Evolutionary conservation across 2,797 vertebrate genomes (phyloP), one percentile per base, ranked within the genome.

Genomic region (Hippoglossus hippoglossus): DNA sequence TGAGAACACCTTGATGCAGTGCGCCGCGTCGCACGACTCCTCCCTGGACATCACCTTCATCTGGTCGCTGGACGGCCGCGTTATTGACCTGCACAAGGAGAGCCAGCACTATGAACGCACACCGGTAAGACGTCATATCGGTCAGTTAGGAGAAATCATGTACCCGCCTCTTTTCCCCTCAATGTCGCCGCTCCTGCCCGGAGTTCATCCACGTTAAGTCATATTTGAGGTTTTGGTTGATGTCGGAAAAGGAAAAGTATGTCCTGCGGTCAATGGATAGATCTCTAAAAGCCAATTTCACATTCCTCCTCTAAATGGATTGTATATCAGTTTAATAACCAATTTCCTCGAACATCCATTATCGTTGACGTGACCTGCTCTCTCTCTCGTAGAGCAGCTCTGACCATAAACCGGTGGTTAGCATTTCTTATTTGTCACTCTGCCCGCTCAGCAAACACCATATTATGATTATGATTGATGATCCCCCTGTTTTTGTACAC

Each of bases 31-130:
- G 62, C 96, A 97, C 52, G 98, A 99, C 87, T 73, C 92, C 4
- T 89, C 91, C 10, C 90, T 99, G 79, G 98, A 99, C 88, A 95
- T 99, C 87, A 96, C 97, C 13, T 99, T 98, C 84, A 94, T 97
- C 81, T 99, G 98, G 98, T 95, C 96, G 71, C 93, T 98, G 73
- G 96, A 98, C 44, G 95, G 94, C 73, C 94, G 93, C 18, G 90
- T 95, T 79, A 95, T 99, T 49, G 96, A 99, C 91, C 93, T 96
- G 46, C 95, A 96, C 89, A 95, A 92, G 84, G 95, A 97, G 1
- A 89, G 92, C 0, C 92, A 93, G 16, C 96, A 97, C 85, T 98
- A 96, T 65, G 94, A 96, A 79, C 94, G 95, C 70, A 92, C 87
- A 57, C 94, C 93, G 92, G 98, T 98, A 93, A 95, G 94, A 74